Evolutionary conservation across 2,797 vertebrate genomes (phyloP), one percentile per base, ranked within the genome.

Genomic region (Gila robusta): DNA sequence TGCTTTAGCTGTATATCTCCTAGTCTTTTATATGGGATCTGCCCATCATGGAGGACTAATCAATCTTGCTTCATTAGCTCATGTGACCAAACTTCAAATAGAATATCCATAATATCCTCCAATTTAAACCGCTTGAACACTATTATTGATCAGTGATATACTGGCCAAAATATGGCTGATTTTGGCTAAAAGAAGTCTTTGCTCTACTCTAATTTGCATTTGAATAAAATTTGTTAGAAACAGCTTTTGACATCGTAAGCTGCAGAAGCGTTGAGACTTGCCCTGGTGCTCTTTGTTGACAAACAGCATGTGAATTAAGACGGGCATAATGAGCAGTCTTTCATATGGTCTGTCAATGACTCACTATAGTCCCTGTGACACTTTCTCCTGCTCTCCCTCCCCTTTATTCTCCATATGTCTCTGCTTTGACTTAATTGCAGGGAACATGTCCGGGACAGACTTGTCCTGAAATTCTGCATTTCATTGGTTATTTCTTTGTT

Each of bases 251-350:
- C 35, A 78, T 23, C 12, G 67, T 81, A 67, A 69, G 21, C 19
- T 2, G 28, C 28, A 37, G 64, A 81, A 69, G 79, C 1, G 0
- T 7, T 49, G 17, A 66, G 28, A 80, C 19, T 47, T 67, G 26
- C 62, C 41, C 62, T 6, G 8, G 26, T 67, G 62, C 39, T 67
- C 26, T 49, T 80, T 80, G 49, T 80, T 80, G 19, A 67, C 39
- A 67, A 67, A 67, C 79, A 80, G 79, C 79, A 67, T 67, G 62
- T 67, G 79, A 80, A 80, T 80, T 80, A 67, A 80, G 79, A 80
- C 0, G 5, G 32, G 44, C 41, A 67, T 79, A 66, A 88, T 82
- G 35, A 81, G 76, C 83, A 71, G n/a, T 23, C 67, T 87, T 59
- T 80, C 74, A 56, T 77, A 56, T 47, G 64, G 26, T 73, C 74